A percentile compares a stretch with the other conserved stretches of the same genome.
Evolutionary conservation across 2,113 vertebrate species (phyloP).

Genomic region (Caranx ignobilis): DNA sequence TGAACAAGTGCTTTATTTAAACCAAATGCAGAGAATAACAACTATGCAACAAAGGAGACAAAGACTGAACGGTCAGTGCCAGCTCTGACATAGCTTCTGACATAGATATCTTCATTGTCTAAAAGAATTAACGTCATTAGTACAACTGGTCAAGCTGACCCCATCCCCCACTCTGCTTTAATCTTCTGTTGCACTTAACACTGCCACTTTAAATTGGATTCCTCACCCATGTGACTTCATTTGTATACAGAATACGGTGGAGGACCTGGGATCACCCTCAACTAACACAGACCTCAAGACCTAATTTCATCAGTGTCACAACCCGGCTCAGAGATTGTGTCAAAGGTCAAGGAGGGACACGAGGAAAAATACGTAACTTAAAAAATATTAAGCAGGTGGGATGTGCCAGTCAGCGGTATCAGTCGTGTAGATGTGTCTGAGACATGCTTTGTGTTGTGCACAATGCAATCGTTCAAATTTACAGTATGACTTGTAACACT

Average conservation of each 20-base stretch:
- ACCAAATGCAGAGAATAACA: background rate
- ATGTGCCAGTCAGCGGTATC: no score
- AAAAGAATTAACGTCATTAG: slow-evolving; percentile 37
- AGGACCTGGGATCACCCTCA: background rate
- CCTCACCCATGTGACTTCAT: slow-evolving; percentile 47
- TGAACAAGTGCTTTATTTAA: background rate
- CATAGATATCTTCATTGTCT: background rate
- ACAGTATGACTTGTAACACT: no score
- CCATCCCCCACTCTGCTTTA: background rate
- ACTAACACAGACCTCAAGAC: background rate
- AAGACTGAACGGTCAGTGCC: background rate
- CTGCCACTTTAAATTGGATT: slow-evolving; percentile 57
- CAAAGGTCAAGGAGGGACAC: no score
- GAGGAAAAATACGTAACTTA: no score
- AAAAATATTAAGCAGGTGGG: no score
- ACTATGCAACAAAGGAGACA: background rate
- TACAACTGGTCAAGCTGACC: slow-evolving; percentile 9
- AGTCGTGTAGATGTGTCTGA: no score
- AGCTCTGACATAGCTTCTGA: background rate
- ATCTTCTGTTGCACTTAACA: slow-evolving; percentile 33
- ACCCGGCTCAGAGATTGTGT: no score
- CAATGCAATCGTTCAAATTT: no score
- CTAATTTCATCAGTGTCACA: background rate
- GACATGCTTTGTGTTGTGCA: no score
- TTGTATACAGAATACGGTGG: background rate